Percentiles rank a stretch among this genome's conserved stretches.
phyloP scores from a whole-genome alignment of 2,113 vertebrate species.

The Gadus chalcogrammus region DNA sequence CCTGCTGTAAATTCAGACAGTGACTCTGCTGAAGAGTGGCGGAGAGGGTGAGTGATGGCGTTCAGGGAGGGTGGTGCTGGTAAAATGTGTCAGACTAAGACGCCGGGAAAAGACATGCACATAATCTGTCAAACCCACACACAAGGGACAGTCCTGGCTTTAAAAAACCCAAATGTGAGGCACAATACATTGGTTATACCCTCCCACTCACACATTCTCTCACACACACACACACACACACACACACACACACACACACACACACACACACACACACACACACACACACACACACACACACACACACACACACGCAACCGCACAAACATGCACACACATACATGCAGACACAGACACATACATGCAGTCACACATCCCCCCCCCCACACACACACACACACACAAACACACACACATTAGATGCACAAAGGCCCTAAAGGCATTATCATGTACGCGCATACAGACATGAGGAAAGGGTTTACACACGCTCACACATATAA shows the following conservation, averaged over 20 bases:
- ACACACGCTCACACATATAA: background rate
- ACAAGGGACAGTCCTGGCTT: background rate
- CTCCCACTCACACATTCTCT: background rate
- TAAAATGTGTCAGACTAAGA: background rate
- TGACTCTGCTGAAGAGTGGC: background rate
- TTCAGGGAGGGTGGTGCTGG: too few relatives aligned
- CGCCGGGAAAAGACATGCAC: background rate
- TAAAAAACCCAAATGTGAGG: background rate
- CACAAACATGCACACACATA: too few relatives aligned
- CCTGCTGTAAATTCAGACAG: background rate
- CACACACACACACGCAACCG: too few relatives aligned
- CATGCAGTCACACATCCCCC: too few relatives aligned
- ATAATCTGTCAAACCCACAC: background rate
- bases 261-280: too few relatives aligned
- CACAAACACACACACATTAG: too few relatives aligned
- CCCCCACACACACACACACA: too few relatives aligned
- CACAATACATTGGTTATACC: background rate
- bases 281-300: too few relatives aligned
- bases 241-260: too few relatives aligned
- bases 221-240: slow-evolving; percentile 3
- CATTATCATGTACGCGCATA: background rate
- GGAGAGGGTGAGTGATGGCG: too few relatives aligned
- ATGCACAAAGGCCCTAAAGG: background rate
- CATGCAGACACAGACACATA: background rate
- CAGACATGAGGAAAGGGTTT: background rate